phyloP scores from a whole-genome alignment of 2,797 vertebrate genomes.

The Muscicapa comitata region DNA sequence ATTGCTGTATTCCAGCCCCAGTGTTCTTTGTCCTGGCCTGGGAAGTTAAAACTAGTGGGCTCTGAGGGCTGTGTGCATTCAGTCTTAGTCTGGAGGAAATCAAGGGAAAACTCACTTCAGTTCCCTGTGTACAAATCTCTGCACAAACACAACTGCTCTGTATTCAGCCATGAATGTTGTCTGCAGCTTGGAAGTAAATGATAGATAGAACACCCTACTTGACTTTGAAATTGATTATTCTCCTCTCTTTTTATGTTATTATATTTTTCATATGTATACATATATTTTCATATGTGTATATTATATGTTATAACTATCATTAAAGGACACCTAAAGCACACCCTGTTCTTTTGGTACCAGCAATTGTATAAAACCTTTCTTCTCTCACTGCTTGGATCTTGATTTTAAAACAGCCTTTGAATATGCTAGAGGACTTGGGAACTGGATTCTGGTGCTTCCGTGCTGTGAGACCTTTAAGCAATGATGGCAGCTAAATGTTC shows the following conservation, averaged over 20 bases:
- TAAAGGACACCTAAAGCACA: not conserved
- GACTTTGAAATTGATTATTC: not conserved
- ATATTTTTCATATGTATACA: not conserved
- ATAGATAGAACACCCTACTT: not conserved
- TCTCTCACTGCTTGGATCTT: not conserved
- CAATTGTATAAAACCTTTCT: not conserved
- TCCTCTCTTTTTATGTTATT: not conserved
- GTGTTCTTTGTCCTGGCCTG: not conserved
- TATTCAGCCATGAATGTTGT: not conserved
- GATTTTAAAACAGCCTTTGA: not conserved
- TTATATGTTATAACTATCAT: not conserved
- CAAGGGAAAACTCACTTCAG: not conserved
- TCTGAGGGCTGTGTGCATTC: not conserved
- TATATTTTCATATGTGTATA: too few species aligned
- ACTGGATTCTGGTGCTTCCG: not conserved
- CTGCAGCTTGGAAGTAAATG: not conserved
- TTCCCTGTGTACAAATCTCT: not conserved
- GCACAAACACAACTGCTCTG: fast-evolving
- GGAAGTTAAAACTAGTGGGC: not conserved
- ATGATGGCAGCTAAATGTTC: not conserved
- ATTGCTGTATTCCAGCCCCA: not conserved
- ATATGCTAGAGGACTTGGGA: fast-evolving
- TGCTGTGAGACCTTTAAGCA: not conserved
- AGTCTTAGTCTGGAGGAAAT: not conserved
- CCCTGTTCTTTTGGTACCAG: not conserved